These are phyloP conservation scores for Ditula angustiorana DNA, from an alignment of 2,888 invertebrate species.

Conservation along the genomic window DNA sequence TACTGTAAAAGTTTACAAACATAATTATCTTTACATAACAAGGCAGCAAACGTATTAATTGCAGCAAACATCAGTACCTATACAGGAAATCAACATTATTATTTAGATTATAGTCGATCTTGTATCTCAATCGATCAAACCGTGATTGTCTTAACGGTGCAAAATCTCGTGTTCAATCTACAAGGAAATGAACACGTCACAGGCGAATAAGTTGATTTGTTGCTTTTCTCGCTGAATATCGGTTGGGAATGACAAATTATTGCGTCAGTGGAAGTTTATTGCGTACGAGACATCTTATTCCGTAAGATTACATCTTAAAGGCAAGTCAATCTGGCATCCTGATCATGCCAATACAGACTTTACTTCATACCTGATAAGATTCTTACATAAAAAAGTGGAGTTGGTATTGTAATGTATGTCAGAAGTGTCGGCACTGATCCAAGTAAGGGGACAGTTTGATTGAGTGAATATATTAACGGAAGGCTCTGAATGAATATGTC, in stretches of 20 bases:
- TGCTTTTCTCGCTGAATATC: conserved; percentile 13
- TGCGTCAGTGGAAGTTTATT: conserved; percentile 30
- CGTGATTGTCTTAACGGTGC: conserved; percentile 35
- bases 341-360: conserved; percentile 11
- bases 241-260: conserved; percentile 27
- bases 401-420: not conserved
- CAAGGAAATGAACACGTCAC: conserved; percentile 32
- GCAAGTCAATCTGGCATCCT: not conserved
- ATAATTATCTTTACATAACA: too few relatives aligned
- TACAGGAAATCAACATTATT: conserved; percentile 2
- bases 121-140: conserved; percentile 21
- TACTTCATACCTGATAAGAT: not conserved
- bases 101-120: not conserved
- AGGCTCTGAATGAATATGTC: conserved; percentile 21
- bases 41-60: not conserved
- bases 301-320: conserved; percentile 22
- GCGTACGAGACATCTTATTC: conserved; percentile 28
- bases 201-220: conserved; percentile 9
- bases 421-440: conserved; percentile 6
- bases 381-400: not conserved
- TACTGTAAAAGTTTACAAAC: not conserved
- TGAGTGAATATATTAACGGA: conserved; percentile 29
- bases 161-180: conserved; percentile 22
- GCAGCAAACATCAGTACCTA: not conserved
- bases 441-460: conserved; percentile 29